A percentile compares a stretch with the other conserved stretches of the same genome.
These are phyloP conservation scores for Netelia melanura DNA, from an alignment of 2,888 invertebrate species.

Conservation along the genomic window DNA sequence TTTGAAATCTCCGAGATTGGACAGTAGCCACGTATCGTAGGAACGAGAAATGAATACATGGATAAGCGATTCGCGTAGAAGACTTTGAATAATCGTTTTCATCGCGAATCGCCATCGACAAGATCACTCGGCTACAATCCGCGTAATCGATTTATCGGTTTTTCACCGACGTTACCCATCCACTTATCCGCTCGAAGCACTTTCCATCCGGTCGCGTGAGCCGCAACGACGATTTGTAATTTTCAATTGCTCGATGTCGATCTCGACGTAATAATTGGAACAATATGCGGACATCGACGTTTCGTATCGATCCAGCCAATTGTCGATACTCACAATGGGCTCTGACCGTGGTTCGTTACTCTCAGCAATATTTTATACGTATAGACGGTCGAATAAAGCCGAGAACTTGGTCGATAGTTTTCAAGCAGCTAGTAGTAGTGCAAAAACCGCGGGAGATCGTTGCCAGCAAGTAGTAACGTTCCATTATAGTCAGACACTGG, in stretches of 20 bases:
- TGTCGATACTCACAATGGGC: slow-evolving; percentile 14
- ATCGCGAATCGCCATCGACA: background rate
- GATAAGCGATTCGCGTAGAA: background rate
- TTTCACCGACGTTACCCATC: background rate
- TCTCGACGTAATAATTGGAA: slow-evolving; percentile 32
- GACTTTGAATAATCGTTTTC: background rate
- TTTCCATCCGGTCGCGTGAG: background rate
- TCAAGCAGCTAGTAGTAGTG: background rate
- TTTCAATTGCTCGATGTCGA: slow-evolving; percentile 11
- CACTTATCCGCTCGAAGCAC: slow-evolving; percentile 4
- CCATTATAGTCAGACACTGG: slow-evolving; percentile 38
- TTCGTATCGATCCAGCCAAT: slow-evolving; percentile 8
- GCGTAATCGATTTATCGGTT: slow-evolving; percentile 26
- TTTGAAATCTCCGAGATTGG: no score
- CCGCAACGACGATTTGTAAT: slow-evolving; percentile 13
- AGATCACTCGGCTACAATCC: background rate
- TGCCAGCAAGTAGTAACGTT: slow-evolving; percentile 36
- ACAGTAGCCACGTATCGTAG: no score
- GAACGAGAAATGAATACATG: no score
- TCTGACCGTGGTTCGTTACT: background rate
- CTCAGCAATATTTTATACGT: background rate
- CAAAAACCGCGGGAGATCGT: slow-evolving; percentile 12
- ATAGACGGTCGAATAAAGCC: background rate
- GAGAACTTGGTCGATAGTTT: background rate
- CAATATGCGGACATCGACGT: slow-evolving; percentile 22